These are phyloP conservation scores for Eurypyga helias DNA, from an alignment of 2,113 vertebrate species.

Conservation along the genomic window DNA sequence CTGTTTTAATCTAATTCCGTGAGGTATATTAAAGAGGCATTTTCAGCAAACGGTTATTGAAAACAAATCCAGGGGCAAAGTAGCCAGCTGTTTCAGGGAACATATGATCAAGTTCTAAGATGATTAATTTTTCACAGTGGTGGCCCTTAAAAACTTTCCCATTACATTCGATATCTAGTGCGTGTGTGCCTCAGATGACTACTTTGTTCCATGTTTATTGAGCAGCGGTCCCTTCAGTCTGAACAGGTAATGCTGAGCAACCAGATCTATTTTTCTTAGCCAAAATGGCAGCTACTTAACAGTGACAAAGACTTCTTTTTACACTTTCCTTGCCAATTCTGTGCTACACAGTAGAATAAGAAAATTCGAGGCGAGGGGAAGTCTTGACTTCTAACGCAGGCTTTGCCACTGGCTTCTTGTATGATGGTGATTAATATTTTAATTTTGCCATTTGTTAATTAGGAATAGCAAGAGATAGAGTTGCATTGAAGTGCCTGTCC, in stretches of 20 bases:
- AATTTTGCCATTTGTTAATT: background rate
- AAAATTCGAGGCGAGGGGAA: background rate
- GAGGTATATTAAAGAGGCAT: background rate
- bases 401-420: background rate
- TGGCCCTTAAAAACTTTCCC: background rate
- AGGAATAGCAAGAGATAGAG: background rate
- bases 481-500: background rate
- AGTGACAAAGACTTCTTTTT: background rate
- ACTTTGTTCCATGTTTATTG: background rate
- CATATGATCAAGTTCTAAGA: background rate
- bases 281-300: background rate
- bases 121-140: background rate
- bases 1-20: background rate
- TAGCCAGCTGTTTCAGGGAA: constrained; percentile 5
- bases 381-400: background rate
- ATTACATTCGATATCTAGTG: background rate
- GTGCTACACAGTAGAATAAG: background rate
- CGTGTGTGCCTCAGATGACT: background rate
- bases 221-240: background rate
- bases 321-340: background rate
- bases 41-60: background rate
- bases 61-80: background rate
- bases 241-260: background rate
- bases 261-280: background rate
- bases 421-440: background rate